Percentiles rank a stretch among this genome's conserved stretches.
phyloP scores from a whole-genome alignment of 1,140 invertebrate genomes.

The Dinothrombium tinctorium region DNA sequence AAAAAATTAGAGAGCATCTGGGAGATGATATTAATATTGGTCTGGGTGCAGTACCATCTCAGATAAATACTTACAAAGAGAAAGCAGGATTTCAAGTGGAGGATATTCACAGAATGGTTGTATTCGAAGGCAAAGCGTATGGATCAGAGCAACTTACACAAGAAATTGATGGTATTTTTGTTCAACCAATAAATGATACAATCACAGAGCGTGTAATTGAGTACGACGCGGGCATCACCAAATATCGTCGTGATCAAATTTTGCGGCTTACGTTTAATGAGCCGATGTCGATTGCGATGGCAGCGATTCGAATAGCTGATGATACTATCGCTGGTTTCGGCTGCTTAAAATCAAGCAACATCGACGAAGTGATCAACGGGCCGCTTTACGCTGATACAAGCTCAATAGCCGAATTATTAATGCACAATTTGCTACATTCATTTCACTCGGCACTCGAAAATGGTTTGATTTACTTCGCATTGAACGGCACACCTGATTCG shows the following conservation, averaged over 20 bases:
- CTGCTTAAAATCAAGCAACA: slow-evolving; percentile 12
- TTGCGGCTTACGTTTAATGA: slow-evolving; percentile 10
- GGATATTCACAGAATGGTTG: slow-evolving; percentile 7
- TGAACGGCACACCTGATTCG: slow-evolving; percentile 11
- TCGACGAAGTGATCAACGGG: slow-evolving; percentile 12
- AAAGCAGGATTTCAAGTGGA: slow-evolving; percentile 13
- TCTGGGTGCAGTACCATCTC: too few species aligned
- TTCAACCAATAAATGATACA: slow-evolving; percentile 5
- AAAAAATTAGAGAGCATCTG: slow-evolving; percentile 13
- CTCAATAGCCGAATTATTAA: slow-evolving; percentile 13
- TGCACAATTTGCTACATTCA: slow-evolving; percentile 9
- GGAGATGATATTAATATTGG: too few species aligned
- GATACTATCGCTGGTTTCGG: slow-evolving; percentile 13
- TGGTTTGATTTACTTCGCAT: slow-evolving; percentile 14
- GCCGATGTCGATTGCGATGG: slow-evolving; percentile 8
- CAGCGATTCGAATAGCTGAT: slow-evolving; percentile 9
- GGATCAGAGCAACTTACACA: slow-evolving; percentile 4
- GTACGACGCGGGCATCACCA: slow-evolving; percentile 10
- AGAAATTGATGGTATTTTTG: slow-evolving; percentile 1
- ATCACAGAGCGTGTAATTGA: slow-evolving; percentile 5
- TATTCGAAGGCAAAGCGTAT: slow-evolving; percentile 1
- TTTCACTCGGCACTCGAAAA: slow-evolving; percentile 5
- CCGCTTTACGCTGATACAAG: slow-evolving; percentile 16
- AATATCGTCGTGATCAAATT: slow-evolving; percentile 9
- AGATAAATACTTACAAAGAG: slow-evolving; percentile 1